phyloP scores from a whole-genome alignment of 2,113 vertebrate genomes.

The Antigone vipio region DNA sequence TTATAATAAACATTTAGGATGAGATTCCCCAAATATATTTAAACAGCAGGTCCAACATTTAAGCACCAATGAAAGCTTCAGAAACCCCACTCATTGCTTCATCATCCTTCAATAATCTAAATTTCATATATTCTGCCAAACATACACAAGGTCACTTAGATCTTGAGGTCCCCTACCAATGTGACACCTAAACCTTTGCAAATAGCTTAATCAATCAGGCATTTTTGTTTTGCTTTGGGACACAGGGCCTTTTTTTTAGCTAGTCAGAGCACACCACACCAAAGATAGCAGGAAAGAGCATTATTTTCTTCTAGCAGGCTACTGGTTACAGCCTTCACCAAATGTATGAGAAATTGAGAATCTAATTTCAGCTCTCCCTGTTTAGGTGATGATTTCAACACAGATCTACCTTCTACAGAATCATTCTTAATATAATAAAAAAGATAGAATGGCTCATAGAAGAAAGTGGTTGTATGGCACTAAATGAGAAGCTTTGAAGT shows the following conservation, averaged over 20 bases:
- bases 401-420: not conserved
- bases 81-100: not conserved
- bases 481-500: not conserved
- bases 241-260: not conserved
- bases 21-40: not conserved
- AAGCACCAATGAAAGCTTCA: not conserved
- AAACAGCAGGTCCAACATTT: not conserved
- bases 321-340: not conserved
- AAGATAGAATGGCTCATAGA: not conserved
- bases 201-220: not conserved
- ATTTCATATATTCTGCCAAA: not conserved
- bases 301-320: not conserved
- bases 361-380: not conserved
- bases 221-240: not conserved
- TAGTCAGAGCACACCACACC: not conserved
- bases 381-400: not conserved
- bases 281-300: not conserved
- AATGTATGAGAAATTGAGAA: not conserved
- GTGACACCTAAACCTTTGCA: not conserved
- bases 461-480: not conserved
- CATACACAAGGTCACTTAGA: not conserved
- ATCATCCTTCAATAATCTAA: not conserved
- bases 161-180: not conserved
- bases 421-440: not conserved
- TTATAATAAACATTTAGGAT: not conserved